Base-by-base conservation (phyloP, 2,797 vertebrate genomes). In the Macroramphosus scolopax region DNA sequence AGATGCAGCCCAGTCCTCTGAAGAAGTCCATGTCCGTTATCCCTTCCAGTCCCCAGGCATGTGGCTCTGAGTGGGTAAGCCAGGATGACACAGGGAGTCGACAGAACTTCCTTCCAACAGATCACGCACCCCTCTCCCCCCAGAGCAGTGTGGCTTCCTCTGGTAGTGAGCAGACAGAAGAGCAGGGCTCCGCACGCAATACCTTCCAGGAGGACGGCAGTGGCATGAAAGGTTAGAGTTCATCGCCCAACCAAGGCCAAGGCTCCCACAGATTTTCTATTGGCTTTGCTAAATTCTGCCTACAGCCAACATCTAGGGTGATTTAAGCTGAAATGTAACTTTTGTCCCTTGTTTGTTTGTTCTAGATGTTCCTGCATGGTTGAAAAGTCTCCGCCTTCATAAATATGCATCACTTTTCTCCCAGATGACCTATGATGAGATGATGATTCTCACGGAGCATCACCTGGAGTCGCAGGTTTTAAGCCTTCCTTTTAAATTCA, bases 101-200 rank as follows among this genome's bases (percentile, higher is more conserved):
- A 22, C 86, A 91, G 50, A 87, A 83, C 60, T 91, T 89, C 57
- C 73, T 87, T 33, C 83, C 90, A 10, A 79, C 91, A 24, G 94
- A 96, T 59, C 95, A 95, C 1, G 94, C 94, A 0, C 94, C 95
- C 14, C 92, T 98, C 34, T 98, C 95, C 0, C 95, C 95, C 5
- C 95, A 97, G 87, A 95, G 95, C 88, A 97, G 95, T 15, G 92
- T 95, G 47, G 94, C 95, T n/a, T 98, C 95, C 13, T 98, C 95
- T 0, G 95, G 95, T 80, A 97, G 95, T 5, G 95, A 98, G 72
- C 94, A 96, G 88, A 94, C 94, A 0, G 95, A 98, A 76, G 95
- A 97, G 20, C 89, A 92, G 69, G 78, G 89, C 37, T 89, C 89
- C 29, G 65, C 83, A 17, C 92, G 95, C 49, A 97, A 97, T 86